Evolutionary conservation across 2,113 vertebrate genomes (phyloP).

Genomic region (Lagopus leucura): DNA sequence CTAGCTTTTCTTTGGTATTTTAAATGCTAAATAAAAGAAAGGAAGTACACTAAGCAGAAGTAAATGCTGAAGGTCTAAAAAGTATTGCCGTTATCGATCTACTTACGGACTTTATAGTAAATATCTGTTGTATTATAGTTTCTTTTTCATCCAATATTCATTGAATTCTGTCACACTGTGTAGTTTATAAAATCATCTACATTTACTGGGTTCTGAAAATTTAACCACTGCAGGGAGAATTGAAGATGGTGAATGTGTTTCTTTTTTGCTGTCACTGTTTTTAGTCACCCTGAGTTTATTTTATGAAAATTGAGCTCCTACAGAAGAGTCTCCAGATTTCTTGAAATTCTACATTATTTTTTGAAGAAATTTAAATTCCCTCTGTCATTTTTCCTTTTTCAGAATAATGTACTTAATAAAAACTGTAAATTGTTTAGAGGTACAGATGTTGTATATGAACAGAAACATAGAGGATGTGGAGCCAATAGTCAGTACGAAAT

Average conservation of each 20-base stretch:
- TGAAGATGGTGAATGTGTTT: slow-evolving; percentile 51
- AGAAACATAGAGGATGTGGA: not conserved
- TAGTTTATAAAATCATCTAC: slow-evolving; percentile 50
- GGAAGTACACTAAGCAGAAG: not conserved
- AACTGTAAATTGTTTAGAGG: not conserved
- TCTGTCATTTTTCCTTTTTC: not conserved
- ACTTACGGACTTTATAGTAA: not conserved
- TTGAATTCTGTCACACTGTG: slow-evolving; percentile 38
- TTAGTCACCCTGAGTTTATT: not conserved
- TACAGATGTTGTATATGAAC: not conserved
- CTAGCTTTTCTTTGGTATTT: not conserved
- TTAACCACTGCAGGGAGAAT: not conserved
- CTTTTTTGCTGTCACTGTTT: not conserved
- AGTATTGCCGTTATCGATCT: not conserved
- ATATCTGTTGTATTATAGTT: not conserved
- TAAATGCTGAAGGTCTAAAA: not conserved
- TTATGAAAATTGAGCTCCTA: slow-evolving; percentile 1
- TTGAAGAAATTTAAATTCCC: not conserved
- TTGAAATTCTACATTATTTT: not conserved
- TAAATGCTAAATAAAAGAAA: not conserved
- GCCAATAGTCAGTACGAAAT: not conserved
- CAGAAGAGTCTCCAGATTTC: not conserved
- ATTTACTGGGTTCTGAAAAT: slow-evolving; percentile 22
- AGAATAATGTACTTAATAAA: not conserved
- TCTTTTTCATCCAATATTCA: slow-evolving; percentile 34